phyloP scores from a whole-genome alignment of 2,113 vertebrate genomes.

The Callopanchax toddi region DNA sequence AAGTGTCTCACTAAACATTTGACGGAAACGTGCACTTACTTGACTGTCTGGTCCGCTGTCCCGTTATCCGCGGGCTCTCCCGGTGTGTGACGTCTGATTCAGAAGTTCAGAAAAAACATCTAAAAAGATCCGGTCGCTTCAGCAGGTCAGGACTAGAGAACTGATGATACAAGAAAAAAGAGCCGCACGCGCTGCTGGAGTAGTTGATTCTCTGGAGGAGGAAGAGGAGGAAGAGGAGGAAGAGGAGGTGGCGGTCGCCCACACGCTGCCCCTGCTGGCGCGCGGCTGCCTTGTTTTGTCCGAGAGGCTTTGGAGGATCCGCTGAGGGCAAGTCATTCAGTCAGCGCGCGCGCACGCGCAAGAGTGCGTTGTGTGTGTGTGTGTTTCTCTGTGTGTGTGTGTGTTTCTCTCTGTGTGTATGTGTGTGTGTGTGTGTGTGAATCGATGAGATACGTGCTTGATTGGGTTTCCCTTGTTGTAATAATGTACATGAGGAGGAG shows the following conservation, averaged over 20 bases:
- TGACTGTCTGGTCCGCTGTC: conserved; percentile 58
- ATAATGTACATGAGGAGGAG: conserved; percentile 81
- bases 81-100: conserved; percentile 56
- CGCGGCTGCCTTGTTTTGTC: conserved; percentile 70
- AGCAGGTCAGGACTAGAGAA: conserved; percentile 17
- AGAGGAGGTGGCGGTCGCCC: conserved; percentile 67
- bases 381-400: conserved; percentile 22
- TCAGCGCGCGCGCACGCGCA: conserved; percentile 21
- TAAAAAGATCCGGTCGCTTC: conserved; percentile 62
- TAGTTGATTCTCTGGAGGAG: conserved; percentile 46
- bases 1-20: conserved; percentile 13
- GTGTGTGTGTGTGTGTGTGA: conserved; percentile 57
- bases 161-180: not conserved
- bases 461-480: conserved; percentile 92
- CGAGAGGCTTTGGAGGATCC: conserved; percentile 77
- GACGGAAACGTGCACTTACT: conserved; percentile 72
- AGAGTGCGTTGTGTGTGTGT: not conserved
- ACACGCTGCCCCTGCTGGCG: conserved; percentile 65
- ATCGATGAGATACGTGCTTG: conserved; percentile 94
- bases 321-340: conserved; percentile 71
- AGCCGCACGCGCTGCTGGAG: conserved; percentile 47
- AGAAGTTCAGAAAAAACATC: conserved; percentile 53
- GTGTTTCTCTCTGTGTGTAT: conserved; percentile 6
- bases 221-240: conserved; percentile 47
- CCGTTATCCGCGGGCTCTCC: conserved; percentile 68